Percentiles rank a stretch among this genome's conserved stretches.
Evolutionary conservation across 2,113 vertebrate species (phyloP).

Genomic region (Castor canadensis): DNA sequence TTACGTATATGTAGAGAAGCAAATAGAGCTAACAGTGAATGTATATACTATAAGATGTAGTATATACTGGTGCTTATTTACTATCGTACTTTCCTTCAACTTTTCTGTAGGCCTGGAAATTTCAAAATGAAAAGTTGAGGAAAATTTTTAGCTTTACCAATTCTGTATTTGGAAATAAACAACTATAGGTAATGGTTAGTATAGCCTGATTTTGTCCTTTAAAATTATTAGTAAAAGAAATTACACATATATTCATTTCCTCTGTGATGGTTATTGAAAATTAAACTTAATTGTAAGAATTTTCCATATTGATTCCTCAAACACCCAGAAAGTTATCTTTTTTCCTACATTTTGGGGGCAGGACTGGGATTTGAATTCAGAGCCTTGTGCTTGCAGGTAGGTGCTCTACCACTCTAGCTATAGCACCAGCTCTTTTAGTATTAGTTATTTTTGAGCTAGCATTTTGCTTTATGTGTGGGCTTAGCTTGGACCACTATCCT

Average conservation of each 20-base stretch:
- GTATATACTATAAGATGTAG: neutral
- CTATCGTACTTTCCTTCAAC: neutral
- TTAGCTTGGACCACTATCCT: too few relatives aligned
- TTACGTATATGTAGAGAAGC: neutral
- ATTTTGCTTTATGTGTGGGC: too few relatives aligned
- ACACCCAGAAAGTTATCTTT: neutral
- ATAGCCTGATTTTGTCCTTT: neutral
- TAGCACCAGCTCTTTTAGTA: too few relatives aligned
- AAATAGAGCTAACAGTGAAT: neutral
- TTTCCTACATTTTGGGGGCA: too few relatives aligned
- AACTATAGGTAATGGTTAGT: neutral
- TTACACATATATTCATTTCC: slow-evolving; percentile 9
- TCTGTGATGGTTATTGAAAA: slow-evolving; percentile 30
- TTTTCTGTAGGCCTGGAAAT: slow-evolving; percentile 24
- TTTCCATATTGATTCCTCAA: slow-evolving; percentile 1
- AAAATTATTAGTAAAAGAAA: slow-evolving; percentile 12
- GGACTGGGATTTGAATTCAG: too few relatives aligned
- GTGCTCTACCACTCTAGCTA: too few relatives aligned
- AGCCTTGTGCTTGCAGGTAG: too few relatives aligned
- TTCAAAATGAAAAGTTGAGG: slow-evolving; percentile 31
- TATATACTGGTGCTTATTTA: neutral
- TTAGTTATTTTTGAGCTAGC: too few relatives aligned
- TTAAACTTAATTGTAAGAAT: neutral
- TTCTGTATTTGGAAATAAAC: slow-evolving; percentile 23
- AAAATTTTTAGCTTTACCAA: neutral